A percentile compares a stretch with the other conserved stretches of the same genome.
Evolutionary conservation across 2,888 invertebrate genomes (phyloP).

Genomic region (Pseudococcus jackbeardsleyi): DNA sequence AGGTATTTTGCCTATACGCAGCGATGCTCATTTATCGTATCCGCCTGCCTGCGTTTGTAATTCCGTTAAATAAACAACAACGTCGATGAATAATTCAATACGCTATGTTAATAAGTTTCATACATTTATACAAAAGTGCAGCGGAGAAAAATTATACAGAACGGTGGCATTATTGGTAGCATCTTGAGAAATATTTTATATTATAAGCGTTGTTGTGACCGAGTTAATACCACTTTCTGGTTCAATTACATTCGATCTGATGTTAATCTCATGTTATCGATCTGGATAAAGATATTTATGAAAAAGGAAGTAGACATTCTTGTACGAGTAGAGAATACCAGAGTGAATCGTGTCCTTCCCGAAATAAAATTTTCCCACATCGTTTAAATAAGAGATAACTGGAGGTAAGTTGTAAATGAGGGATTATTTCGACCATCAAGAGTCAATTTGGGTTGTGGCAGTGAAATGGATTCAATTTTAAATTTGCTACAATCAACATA

Average conservation of each 20-base stretch:
- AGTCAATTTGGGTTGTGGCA: too few relatives aligned
- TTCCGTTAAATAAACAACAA: constrained; percentile 42
- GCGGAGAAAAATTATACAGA: not conserved
- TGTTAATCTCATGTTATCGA: not conserved
- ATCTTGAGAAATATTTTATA: not conserved
- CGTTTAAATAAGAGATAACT: too few relatives aligned
- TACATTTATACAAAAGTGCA: not conserved
- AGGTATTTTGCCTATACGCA: not conserved
- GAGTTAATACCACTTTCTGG: constrained; percentile 18
- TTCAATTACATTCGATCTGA: constrained; percentile 23
- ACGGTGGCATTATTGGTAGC: not conserved
- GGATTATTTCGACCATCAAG: too few relatives aligned
- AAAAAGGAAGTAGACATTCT: too few relatives aligned
- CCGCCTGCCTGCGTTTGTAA: not conserved
- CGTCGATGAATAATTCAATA: constrained; percentile 25
- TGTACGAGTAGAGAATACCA: too few relatives aligned
- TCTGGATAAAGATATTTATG: not conserved
- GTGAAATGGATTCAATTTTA: too few relatives aligned
- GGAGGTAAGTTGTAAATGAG: too few relatives aligned
- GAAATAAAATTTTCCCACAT: too few relatives aligned
- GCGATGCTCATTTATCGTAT: not conserved
- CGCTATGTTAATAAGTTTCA: constrained; percentile 1
- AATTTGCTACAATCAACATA: too few relatives aligned
- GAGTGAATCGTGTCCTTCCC: too few relatives aligned
- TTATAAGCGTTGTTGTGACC: constrained; percentile 1